A percentile compares a stretch with the other conserved stretches of the same genome.
phyloP scores from a whole-genome alignment of 1,140 invertebrate genomes.

The Cydia splendana region DNA sequence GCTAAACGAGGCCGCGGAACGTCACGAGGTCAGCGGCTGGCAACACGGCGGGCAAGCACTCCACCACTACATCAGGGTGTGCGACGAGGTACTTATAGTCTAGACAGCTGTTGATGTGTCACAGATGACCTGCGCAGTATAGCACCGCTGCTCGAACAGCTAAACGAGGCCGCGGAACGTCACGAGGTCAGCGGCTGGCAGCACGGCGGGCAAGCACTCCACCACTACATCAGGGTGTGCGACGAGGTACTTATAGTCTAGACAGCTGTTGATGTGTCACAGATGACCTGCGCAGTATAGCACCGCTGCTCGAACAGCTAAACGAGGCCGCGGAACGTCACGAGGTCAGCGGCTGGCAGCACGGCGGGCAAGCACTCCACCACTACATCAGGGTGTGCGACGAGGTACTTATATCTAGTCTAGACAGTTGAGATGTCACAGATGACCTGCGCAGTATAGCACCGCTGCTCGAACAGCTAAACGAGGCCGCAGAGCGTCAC shows the following conservation, averaged over 20 bases:
- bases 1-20: constrained; percentile 61
- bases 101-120: too few relatives aligned
- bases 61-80: constrained; percentile 57
- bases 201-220: constrained; percentile 54
- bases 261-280: too few relatives aligned
- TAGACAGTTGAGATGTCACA: too few relatives aligned
- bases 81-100: constrained; percentile 52
- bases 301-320: constrained; percentile 59
- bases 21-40: constrained; percentile 62
- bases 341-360: constrained; percentile 62
- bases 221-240: constrained; percentile 58
- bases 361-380: constrained; percentile 55
- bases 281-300: too few relatives aligned
- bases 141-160: constrained; percentile 56
- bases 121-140: too few relatives aligned
- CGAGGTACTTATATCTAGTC: constrained; percentile 47
- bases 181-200: constrained; percentile 64
- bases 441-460: too few relatives aligned
- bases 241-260: constrained; percentile 51
- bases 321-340: constrained; percentile 61
- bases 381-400: constrained; percentile 59
- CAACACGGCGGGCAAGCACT: constrained; percentile 56
- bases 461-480: constrained; percentile 58
- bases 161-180: constrained; percentile 62
- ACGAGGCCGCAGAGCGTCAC: constrained; percentile 62